These are phyloP conservation scores for Synanthedon tipuliformis DNA, from an alignment of 2,888 invertebrate species.

Conservation along the genomic window DNA sequence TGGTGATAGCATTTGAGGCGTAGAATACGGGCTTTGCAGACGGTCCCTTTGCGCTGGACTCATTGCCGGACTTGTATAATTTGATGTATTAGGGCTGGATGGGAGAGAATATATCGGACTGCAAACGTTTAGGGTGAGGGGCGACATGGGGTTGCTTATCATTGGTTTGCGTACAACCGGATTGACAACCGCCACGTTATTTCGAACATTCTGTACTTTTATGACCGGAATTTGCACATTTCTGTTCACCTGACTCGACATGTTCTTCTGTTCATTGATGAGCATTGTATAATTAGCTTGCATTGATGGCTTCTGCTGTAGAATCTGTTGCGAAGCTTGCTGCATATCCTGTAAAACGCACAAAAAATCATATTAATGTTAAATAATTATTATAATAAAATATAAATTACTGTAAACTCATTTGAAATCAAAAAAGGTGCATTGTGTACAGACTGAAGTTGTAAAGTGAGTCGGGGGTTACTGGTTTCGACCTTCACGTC, in stretches of 20 bases:
- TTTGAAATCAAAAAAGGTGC: constrained; percentile 19
- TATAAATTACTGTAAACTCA: constrained; percentile 1
- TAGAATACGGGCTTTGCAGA: constrained; percentile 46
- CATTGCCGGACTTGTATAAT: constrained; percentile 41
- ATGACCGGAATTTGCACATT: constrained; percentile 39
- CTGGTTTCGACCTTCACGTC: constrained; percentile 36
- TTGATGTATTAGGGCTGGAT: constrained; percentile 38
- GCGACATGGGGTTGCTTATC: constrained; percentile 31
- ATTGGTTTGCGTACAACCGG: constrained; percentile 16
- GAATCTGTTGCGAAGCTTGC: constrained; percentile 18
- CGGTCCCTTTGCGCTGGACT: constrained; percentile 47
- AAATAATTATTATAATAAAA: neutral
- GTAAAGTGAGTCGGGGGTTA: constrained; percentile 15
- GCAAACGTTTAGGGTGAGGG: constrained; percentile 41
- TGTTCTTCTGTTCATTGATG: constrained; percentile 23
- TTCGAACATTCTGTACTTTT: constrained; percentile 33
- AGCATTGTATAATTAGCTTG: constrained; percentile 29
- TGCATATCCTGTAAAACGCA: constrained; percentile 39
- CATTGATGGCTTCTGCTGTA: constrained; percentile 12
- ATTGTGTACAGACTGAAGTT: constrained; percentile 14
- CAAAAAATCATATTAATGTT: constrained; percentile 8
- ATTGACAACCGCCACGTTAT: constrained; percentile 18
- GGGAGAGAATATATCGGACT: constrained; percentile 52
- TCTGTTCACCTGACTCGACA: constrained; percentile 11
- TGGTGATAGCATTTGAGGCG: constrained; percentile 51